These are phyloP conservation scores for Taenaris catops DNA, from an alignment of 2,888 invertebrate species.

Conservation along the genomic window DNA sequence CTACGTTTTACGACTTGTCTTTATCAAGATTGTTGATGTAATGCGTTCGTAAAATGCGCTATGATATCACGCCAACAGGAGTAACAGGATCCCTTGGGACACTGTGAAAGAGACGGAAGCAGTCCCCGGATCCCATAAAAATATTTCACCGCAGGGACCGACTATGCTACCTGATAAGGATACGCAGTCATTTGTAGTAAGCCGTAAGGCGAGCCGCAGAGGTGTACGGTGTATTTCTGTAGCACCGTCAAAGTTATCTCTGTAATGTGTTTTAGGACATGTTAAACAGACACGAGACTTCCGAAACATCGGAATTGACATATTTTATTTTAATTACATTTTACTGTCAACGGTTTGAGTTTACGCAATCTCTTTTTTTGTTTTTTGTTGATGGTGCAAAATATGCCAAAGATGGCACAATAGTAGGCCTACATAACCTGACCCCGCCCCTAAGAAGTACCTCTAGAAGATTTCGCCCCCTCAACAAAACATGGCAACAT, in stretches of 20 bases:
- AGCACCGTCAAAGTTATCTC: constrained; percentile 37
- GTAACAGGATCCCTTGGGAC: constrained; percentile 54
- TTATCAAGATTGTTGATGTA: constrained; percentile 41
- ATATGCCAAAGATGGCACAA: too few relatives aligned
- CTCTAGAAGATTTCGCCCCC: too few relatives aligned
- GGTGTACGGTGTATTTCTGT: constrained; percentile 56
- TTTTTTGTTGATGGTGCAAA: too few relatives aligned
- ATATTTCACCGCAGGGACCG: constrained; percentile 63
- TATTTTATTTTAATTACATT: constrained; percentile 9
- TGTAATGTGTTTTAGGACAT: constrained; percentile 45
- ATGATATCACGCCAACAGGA: constrained; percentile 47
- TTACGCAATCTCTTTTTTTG: too few relatives aligned
- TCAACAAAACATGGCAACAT: too few relatives aligned
- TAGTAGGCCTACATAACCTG: too few relatives aligned
- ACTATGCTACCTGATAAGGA: constrained; percentile 68
- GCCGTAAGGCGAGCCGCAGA: constrained; percentile 45
- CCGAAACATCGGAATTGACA: neutral
- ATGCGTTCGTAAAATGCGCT: constrained; percentile 38
- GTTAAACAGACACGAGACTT: constrained; percentile 40
- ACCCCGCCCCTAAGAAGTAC: too few relatives aligned
- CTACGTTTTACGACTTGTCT: constrained; percentile 12
- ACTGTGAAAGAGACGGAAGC: constrained; percentile 57
- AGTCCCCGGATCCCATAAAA: constrained; percentile 63
- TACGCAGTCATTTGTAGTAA: constrained; percentile 70
- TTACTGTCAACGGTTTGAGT: neutral